A percentile compares a stretch with the other conserved stretches of the same genome.
phyloP scores from a whole-genome alignment of 1,140 invertebrate genomes.

The Drosophila leontia region DNA sequence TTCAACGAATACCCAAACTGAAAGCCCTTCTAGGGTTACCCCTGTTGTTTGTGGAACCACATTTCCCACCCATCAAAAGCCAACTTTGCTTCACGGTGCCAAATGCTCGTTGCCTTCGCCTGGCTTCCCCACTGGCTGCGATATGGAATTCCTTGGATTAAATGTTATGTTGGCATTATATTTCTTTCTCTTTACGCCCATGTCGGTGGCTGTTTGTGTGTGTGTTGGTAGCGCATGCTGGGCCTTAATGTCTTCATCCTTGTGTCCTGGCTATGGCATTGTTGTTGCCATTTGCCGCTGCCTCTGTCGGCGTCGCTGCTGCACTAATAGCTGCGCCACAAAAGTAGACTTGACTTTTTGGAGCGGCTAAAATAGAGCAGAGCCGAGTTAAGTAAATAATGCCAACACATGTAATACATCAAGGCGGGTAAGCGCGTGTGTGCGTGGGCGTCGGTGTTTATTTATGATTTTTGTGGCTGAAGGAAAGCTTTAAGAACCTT shows the following conservation, averaged over 20 bases:
- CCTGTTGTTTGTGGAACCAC: conserved; percentile 6
- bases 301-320: conserved; percentile 42
- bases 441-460: conserved; percentile 37
- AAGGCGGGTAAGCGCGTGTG: conserved; percentile 37
- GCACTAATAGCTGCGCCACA: conserved; percentile 76
- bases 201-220: conserved; percentile 32
- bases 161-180: conserved; percentile 84
- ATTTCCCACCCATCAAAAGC: conserved; percentile 9
- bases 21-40: conserved; percentile 18
- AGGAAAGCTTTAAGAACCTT: conserved; percentile 2
- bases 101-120: conserved; percentile 16
- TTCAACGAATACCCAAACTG: conserved; percentile 16
- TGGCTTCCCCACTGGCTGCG: conserved; percentile 55
- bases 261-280: conserved; percentile 43
- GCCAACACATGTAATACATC: conserved; percentile 82
- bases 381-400: conserved; percentile 82
- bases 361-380: conserved; percentile 80
- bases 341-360: conserved; percentile 79
- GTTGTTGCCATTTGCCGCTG: conserved; percentile 44
- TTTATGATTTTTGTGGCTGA: conserved; percentile 56
- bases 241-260: conserved; percentile 79
- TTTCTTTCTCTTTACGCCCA: conserved; percentile 79
- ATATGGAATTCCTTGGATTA: conserved; percentile 83
- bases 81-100: conserved; percentile 61
- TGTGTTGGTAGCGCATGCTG: conserved; percentile 71